Percentiles rank a stretch among this genome's conserved stretches.
Conservation (phyloP, 2,113 vertebrate genomes). For the Empidonax traillii region DNA sequence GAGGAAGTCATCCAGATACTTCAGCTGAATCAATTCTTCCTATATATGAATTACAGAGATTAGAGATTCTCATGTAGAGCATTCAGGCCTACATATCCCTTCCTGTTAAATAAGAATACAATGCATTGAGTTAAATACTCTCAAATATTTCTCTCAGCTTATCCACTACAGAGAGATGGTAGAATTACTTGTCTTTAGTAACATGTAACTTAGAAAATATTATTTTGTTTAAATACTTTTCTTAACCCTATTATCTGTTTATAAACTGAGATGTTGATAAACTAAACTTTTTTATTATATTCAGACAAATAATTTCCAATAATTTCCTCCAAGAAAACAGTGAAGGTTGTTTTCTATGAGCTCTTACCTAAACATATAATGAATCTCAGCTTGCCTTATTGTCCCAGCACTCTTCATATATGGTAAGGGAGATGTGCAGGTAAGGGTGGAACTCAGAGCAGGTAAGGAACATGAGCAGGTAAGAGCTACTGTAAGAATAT, state of each 20-base stretch:
- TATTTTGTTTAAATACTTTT: neutral
- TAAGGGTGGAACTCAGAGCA: neutral
- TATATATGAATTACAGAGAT: slow-evolving; percentile 68
- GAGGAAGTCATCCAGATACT: slow-evolving; percentile 78
- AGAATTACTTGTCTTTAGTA: neutral
- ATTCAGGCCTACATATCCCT: slow-evolving; percentile 72
- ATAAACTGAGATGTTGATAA: neutral
- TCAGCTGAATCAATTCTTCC: slow-evolving; percentile 78
- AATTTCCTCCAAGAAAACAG: neutral
- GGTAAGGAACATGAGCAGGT: neutral
- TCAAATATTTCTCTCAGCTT: neutral
- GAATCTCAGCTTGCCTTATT: neutral
- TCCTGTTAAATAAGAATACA: neutral
- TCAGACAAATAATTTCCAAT: neutral
- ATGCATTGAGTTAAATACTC: neutral
- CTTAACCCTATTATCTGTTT: neutral
- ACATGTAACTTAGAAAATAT: neutral
- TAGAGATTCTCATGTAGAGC: slow-evolving; percentile 65
- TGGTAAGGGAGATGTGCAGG: neutral
- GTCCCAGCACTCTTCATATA: neutral
- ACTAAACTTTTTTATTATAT: neutral
- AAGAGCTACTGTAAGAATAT: neutral
- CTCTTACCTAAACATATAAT: neutral
- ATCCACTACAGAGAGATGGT: neutral
- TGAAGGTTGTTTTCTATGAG: neutral